A percentile compares a stretch with the other conserved stretches of the same genome.
Evolutionary conservation across 2,113 vertebrate genomes (phyloP).

Genomic region (Gymnobelideus leadbeateri): DNA sequence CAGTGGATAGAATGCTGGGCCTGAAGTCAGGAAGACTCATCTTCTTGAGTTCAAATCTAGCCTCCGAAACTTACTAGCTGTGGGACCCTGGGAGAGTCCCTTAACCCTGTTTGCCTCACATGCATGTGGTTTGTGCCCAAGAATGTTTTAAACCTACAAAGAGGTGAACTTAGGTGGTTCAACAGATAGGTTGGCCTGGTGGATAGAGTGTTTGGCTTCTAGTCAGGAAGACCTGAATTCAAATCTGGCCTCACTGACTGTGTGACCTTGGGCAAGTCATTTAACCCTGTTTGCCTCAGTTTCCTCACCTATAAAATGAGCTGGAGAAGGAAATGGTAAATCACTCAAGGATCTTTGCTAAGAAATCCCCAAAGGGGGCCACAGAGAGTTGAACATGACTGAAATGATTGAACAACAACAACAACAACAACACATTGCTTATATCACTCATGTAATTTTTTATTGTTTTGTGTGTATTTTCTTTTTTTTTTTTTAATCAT

Average conservation of each 20-base stretch:
- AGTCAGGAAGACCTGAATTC: neutral
- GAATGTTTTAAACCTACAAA: too few relatives aligned
- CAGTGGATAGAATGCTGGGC: neutral
- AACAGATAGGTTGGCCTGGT: too few relatives aligned
- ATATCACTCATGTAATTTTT: neutral
- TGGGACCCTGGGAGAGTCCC: neutral
- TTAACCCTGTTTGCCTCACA: neutral
- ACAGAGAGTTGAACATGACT: neutral
- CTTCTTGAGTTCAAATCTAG: neutral
- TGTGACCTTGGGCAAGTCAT: neutral
- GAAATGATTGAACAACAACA: neutral
- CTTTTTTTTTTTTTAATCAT: neutral
- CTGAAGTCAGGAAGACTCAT: neutral
- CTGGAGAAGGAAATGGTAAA: neutral
- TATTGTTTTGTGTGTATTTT: neutral
- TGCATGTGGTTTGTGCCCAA: too few relatives aligned
- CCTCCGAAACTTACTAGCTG: neutral
- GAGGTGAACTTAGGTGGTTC: too few relatives aligned
- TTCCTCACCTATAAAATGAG: neutral
- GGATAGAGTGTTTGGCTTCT: neutral
- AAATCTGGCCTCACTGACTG: neutral
- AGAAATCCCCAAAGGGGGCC: neutral
- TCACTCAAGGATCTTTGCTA: neutral
- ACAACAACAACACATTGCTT: neutral
- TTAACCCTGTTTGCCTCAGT: neutral